Base-by-base conservation (phyloP, 2,888 invertebrate genomes). In the Sphinx pinastri region DNA sequence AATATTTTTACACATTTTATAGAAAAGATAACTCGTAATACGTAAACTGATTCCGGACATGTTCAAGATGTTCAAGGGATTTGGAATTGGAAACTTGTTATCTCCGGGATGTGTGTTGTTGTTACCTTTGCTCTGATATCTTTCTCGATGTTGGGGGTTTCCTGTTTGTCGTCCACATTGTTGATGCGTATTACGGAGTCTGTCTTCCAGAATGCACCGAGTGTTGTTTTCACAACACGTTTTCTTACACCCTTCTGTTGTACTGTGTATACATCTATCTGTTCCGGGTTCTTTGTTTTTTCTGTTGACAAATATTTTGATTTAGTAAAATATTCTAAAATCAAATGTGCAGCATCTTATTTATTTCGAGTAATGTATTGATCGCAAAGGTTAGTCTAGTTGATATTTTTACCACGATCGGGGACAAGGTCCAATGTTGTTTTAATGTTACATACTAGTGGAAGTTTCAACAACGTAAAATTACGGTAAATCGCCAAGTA, bases 241-340 rank as follows among this genome's bases (percentile, higher is more conserved):
- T 95, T 95, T 76, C 95, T 86, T 71, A 93, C 95, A 86, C 95
- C 95, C 87, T 94, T 94, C 83, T 94, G 94, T 84, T 93, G 93
- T 71, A 96, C 94, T 75, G 96, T 95, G 94, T 95, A 96, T 83
- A 96, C 95, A 80, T 95, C 95, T 92, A 96, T 95, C 91, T 96
- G 95, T 88, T 96, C 95, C 85, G 96, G 95, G 94, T 96, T 95
- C 92, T 96, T 96, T 92, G 96, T 96, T 93, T 96, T 96, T 93
- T 96, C 96, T 96, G 93, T 80, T 82, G 87, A 83, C 75, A 86
- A 66, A 74, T 47, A 73, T 10, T 52, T 8, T n/a, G 10, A 14
- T 14, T 67, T 38, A 67, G 12, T 7, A 54, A 67, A 67, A 55
- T 19, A 31, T 8, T 60, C 38, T n/a, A 38, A 45, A 59, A 12